Percentiles rank a stretch among this genome's conserved stretches.
Evolutionary conservation across 2,113 vertebrate genomes (phyloP).

Genomic region (Festucalex cinctus): DNA sequence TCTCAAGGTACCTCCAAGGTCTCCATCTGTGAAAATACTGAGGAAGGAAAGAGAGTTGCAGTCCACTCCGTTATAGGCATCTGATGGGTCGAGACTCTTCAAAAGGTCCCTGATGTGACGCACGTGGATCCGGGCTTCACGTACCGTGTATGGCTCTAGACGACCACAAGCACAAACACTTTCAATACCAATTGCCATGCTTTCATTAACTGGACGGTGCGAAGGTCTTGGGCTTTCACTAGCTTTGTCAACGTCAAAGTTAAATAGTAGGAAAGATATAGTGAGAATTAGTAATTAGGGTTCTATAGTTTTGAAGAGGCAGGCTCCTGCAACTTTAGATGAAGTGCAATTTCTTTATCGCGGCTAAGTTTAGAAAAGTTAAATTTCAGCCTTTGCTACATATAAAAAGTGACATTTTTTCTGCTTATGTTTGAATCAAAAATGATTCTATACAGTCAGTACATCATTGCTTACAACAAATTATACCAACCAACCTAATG

Average conservation of each 20-base stretch:
- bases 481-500: no score
- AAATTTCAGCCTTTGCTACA: no score
- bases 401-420: not conserved
- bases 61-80: conserved; percentile 97
- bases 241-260: no score
- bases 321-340: not conserved
- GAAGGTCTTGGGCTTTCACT: no score
- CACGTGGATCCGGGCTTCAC: conserved; percentile 96
- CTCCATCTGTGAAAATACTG: conserved; percentile 93
- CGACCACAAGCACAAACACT: not conserved
- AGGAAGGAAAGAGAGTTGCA: conserved; percentile 96
- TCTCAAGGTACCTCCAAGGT: conserved; percentile 84
- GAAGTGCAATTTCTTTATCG: not conserved
- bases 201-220: not conserved
- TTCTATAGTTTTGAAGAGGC: not conserved
- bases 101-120: conserved; percentile 96
- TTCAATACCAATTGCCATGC: not conserved
- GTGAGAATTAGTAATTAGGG: no score
- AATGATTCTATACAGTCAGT: not conserved
- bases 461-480: no score
- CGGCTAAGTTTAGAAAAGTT: no score
- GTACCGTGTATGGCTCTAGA: conserved; percentile 92
- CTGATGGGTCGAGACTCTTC: conserved; percentile 94
- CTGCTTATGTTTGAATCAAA: no score
- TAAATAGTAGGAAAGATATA: no score